phyloP scores from a whole-genome alignment of 2,113 vertebrate species.

The Danionella cerebrum region DNA sequence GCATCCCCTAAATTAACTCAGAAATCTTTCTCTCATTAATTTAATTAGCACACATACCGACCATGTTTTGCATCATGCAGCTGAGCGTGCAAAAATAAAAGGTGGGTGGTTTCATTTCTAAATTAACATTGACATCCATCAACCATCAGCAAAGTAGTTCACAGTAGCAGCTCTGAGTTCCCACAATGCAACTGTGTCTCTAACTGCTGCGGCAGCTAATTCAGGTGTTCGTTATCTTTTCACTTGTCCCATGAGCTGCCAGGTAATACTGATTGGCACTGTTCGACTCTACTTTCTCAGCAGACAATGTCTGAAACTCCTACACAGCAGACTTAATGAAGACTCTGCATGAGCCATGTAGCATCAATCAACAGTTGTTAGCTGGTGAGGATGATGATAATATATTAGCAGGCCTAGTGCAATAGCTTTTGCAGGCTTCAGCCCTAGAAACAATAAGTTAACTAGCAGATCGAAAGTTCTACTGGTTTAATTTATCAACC shows the following conservation, averaged over 20 bases:
- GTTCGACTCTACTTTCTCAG: neutral
- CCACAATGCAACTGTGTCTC: neutral
- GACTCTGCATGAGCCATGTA: neutral
- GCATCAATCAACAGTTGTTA: slow-evolving; percentile 13
- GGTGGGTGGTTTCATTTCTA: neutral
- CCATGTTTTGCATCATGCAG: neutral
- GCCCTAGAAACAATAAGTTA: neutral
- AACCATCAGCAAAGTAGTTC: neutral
- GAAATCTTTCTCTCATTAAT: neutral
- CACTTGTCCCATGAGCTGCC: neutral
- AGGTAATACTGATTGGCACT: slow-evolving; percentile 10
- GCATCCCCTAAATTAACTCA: neutral
- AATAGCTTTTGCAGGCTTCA: neutral
- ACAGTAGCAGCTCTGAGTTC: neutral
- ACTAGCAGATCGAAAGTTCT: neutral
- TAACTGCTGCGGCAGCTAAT: slow-evolving; percentile 6
- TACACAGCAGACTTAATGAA: slow-evolving; percentile 4
- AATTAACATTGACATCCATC: neutral
- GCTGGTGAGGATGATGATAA: neutral
- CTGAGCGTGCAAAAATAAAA: neutral
- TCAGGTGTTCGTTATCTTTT: slow-evolving; percentile 1
- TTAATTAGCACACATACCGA: neutral
- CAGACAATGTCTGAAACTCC: neutral
- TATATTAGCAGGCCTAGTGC: neutral
- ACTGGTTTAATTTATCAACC: neutral